These are phyloP conservation scores for Erannis defoliaria DNA, from an alignment of 2,888 invertebrate genomes.

Conservation along the genomic window DNA sequence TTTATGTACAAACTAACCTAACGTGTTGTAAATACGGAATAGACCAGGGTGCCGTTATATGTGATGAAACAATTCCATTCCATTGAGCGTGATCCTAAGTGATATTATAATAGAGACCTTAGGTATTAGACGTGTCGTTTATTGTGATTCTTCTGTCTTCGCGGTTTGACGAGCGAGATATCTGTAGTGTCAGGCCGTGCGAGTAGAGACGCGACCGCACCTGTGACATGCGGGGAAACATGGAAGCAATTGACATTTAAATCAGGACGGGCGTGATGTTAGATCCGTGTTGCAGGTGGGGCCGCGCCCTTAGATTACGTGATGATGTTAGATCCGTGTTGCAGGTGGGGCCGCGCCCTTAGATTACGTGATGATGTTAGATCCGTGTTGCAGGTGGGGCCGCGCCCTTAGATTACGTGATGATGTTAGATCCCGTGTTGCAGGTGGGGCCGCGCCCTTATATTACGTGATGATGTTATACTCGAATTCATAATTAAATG, in stretches of 20 bases:
- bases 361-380: too few relatives aligned
- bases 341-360: too few relatives aligned
- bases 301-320: too few relatives aligned
- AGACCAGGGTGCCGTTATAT: conserved; percentile 63
- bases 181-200: conserved; percentile 11
- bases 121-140: conserved; percentile 27
- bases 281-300: too few relatives aligned
- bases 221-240: too few relatives aligned
- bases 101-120: conserved; percentile 62
- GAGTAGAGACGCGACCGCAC: background rate
- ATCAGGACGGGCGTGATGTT: background rate
- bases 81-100: conserved; percentile 61
- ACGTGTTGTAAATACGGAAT: conserved; percentile 53
- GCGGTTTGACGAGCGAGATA: conserved; percentile 5
- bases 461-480: too few relatives aligned
- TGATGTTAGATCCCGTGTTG: too few relatives aligned
- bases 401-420: too few relatives aligned
- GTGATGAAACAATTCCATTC: conserved; percentile 70
- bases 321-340: too few relatives aligned
- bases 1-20: conserved; percentile 56
- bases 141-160: conserved; percentile 9
- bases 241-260: background rate
- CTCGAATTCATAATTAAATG: too few relatives aligned
- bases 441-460: too few relatives aligned
- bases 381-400: too few relatives aligned